Evolutionary conservation across 2,113 vertebrate genomes (phyloP), one percentile per base, ranked within the genome.

Genomic region (Paedocypris sp.): DNA sequence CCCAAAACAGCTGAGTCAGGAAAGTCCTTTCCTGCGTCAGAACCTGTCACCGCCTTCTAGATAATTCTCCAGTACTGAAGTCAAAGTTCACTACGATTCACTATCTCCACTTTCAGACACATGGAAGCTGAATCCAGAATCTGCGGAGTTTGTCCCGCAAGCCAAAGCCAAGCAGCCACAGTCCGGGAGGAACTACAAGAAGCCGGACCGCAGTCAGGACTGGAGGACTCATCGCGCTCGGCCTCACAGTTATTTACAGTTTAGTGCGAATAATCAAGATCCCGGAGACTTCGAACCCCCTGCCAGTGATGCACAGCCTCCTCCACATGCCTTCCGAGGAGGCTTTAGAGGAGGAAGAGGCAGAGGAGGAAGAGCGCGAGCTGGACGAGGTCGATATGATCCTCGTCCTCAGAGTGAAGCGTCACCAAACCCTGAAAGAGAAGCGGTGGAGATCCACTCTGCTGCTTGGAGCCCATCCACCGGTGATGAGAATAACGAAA

Each of bases 361-460:
- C 13, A 68, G 75, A 33, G 48, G 41, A 0, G 79, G 77, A 38
- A 78, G 80, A 53, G 75, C 77, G 48, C 72, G 76, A 73, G 54
- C 72, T 42, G 68, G 69, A 71, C 89, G 74, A 74, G 83, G 76
- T 29, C 4, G 48, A 29, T 31, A 7, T 23, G 60, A 64, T 2
- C 36, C 3, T 15, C 41, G 60, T 25, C 73, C 83, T 64, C 86
- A 79, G 60, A 78, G 41, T 67, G 82, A 89, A 29, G 80, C 82
- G 22, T 82, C 85, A 75, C 86, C 89, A 53, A 90, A 82, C 48
- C 68, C 85, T 48, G 86, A 71, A 77, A 81, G 68, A 26, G 87
- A 89, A 82, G 80, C 20, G 33, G 13, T 23, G 53, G 62, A 35
- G 66, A 50, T 33, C 7, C 63, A 62, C 28, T 16, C 35, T 1